Conservation (phyloP, 2,888 invertebrate genomes). For the Ophion obscuratus region DNA sequence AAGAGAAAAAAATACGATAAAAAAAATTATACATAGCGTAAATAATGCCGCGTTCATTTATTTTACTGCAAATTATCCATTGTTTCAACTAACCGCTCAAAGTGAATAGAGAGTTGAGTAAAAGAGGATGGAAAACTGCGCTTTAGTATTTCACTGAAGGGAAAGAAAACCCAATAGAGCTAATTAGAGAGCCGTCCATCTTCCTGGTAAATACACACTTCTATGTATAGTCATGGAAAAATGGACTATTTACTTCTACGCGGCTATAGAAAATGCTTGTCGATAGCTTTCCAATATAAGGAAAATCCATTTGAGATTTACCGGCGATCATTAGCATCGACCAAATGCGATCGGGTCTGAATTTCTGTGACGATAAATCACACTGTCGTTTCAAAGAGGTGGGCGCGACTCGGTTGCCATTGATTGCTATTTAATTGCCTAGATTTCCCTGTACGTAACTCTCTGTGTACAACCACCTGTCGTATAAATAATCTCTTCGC, state of each 20-base stretch:
- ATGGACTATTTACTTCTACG: neutral
- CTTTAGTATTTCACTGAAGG: conserved; percentile 1
- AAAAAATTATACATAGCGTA: too few relatives aligned
- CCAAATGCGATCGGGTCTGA: neutral
- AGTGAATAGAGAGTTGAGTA: neutral
- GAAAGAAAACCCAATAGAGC: conserved; percentile 10
- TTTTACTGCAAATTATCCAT: too few relatives aligned
- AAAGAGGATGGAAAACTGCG: conserved; percentile 2
- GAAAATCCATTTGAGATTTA: conserved; percentile 10
- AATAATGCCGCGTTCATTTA: too few relatives aligned
- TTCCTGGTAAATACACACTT: neutral
- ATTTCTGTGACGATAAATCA: conserved; percentile 7
- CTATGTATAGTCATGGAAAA: neutral
- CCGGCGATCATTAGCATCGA: conserved; percentile 4
- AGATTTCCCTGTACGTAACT: neutral
- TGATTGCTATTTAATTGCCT: conserved; percentile 34
- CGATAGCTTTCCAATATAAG: conserved; percentile 38
- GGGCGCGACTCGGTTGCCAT: neutral
- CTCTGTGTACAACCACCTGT: too few relatives aligned
- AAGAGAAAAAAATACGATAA: too few relatives aligned
- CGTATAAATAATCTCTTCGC: too few relatives aligned
- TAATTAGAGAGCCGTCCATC: conserved; percentile 21
- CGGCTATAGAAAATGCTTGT: conserved; percentile 13
- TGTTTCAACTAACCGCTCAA: neutral
- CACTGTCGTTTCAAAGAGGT: neutral